phyloP scores from a whole-genome alignment of 1,140 invertebrate genomes.

The Panulirus ornatus region DNA sequence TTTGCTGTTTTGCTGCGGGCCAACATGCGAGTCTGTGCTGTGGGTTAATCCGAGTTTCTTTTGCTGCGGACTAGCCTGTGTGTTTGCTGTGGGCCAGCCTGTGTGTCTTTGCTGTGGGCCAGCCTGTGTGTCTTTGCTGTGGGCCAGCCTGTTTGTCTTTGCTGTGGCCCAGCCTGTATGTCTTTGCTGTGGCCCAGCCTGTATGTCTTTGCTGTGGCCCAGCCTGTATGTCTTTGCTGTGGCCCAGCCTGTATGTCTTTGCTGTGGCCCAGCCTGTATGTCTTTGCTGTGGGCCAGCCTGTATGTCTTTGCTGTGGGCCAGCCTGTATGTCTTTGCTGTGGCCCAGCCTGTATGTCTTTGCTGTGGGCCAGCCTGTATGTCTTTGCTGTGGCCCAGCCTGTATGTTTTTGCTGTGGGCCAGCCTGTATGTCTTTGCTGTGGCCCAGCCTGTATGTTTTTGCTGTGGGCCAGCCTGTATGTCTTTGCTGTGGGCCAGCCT shows the following conservation, averaged over 20 bases:
- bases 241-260: not conserved
- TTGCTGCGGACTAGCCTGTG: not conserved
- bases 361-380: not conserved
- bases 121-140: not conserved
- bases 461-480: not conserved
- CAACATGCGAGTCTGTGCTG: not conserved
- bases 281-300: too few species aligned
- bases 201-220: not conserved
- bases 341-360: too few species aligned
- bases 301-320: too few species aligned
- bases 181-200: not conserved
- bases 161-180: not conserved
- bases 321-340: too few species aligned
- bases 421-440: not conserved
- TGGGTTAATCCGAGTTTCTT: not conserved
- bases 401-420: too few species aligned
- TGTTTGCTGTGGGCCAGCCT: not conserved
- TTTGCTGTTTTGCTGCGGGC: not conserved
- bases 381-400: not conserved
- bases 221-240: not conserved
- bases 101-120: not conserved
- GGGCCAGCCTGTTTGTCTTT: not conserved
- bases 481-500: not conserved
- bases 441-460: not conserved
- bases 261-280: not conserved